Evolutionary conservation across 2,113 vertebrate species (phyloP), one percentile per base, ranked within the genome.

Genomic region (Dromaius novaehollandiae): DNA sequence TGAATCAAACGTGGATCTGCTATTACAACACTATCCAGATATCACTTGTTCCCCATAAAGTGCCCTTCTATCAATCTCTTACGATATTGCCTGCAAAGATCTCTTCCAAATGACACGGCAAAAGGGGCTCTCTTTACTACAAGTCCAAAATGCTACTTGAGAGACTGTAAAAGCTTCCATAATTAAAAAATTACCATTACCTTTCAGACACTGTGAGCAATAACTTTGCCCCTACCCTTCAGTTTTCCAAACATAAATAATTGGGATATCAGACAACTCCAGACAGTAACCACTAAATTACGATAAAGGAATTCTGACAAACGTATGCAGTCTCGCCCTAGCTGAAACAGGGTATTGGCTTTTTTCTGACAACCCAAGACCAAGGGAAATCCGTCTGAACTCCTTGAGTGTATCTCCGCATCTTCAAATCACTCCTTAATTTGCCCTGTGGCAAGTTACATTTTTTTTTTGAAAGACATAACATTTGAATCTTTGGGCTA

Each of bases 371-470:
- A 16, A 55, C 19, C 10, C n/a, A 42, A 11, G 13, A 40, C 30
- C 42, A 66, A 26, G 4, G 34, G 48, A 55, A 24, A 65, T 13
- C 42, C 9, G 11, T 5, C 44, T 32, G n/a, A 81, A 55, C 13
- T 11, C 13, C 25, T 14, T 1, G 5, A 46, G 26, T 4, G 11
- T 26, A 44, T 51, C 81, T 28, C 38, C 1, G 0, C 18, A 42
- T 26, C 70, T 73, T 73, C n/a, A 83, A 90, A 40, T 6, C 38
- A 32, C 13, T 38, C 46, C 24, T 34, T 24, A 4, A 42, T 44
- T 75, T 55, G 17, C 4, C 74, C 30, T 3, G 7, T 11, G 11
- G 40, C 12, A 42, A 32, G 13, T 19, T 6, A 1, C 5, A 5
- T 42, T 6, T 2, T n/a, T 64, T 74, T 73, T 56, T 10, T 2